Evolutionary conservation across 2,888 invertebrate genomes (phyloP).

Genomic region (Latheticus oryzae): DNA sequence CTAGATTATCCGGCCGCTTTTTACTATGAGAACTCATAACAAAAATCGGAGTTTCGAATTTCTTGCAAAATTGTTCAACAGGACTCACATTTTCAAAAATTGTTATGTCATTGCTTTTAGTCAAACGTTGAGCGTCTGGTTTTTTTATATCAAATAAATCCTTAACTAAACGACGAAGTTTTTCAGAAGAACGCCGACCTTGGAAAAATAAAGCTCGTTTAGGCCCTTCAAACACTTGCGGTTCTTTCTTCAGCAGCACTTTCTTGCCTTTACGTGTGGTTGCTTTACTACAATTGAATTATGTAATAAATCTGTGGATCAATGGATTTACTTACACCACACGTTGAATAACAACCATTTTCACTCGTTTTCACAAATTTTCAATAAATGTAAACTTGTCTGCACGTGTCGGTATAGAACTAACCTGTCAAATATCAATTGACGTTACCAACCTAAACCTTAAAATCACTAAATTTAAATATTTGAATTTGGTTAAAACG

Average conservation of each 20-base stretch:
- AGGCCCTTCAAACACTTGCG: constrained; percentile 88
- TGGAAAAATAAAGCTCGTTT: constrained; percentile 87
- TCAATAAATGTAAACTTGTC: constrained; percentile 40
- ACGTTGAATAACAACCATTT: constrained; percentile 64
- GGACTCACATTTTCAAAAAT: constrained; percentile 93
- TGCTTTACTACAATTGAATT: constrained; percentile 89
- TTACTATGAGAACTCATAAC: constrained; percentile 93
- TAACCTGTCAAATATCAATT: constrained; percentile 19
- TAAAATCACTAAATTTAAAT: constrained; percentile 2
- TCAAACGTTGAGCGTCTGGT: constrained; percentile 81
- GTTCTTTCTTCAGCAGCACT: constrained; percentile 81
- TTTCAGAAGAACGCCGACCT: constrained; percentile 83
- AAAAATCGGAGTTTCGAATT: constrained; percentile 91
- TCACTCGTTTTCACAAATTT: constrained; percentile 37
- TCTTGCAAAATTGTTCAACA: constrained; percentile 81
- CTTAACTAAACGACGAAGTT: constrained; percentile 78
- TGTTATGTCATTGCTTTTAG: constrained; percentile 86
- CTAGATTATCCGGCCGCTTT: constrained; percentile 92
- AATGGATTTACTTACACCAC: constrained; percentile 65
- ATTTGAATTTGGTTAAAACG: no score
- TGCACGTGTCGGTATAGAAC: constrained; percentile 55
- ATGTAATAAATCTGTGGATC: no score
- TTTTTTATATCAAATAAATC: constrained; percentile 90
- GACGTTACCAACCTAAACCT: not conserved
- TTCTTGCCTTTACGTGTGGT: constrained; percentile 90